These are phyloP conservation scores for Archocentrus centrarchus DNA, from an alignment of 2,113 vertebrate species.

Conservation along the genomic window DNA sequence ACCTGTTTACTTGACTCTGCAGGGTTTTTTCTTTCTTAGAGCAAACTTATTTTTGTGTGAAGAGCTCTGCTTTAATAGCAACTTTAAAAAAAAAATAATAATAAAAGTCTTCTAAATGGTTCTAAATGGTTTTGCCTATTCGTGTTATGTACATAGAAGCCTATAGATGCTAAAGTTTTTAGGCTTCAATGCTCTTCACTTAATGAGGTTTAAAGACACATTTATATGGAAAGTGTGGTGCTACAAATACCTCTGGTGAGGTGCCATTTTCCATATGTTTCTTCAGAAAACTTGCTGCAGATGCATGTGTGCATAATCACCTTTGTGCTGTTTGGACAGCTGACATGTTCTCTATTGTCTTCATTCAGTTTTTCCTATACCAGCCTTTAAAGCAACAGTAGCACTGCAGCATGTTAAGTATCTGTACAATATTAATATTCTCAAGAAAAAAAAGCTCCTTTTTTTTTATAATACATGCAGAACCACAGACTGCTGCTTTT, in stretches of 20 bases:
- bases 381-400: not conserved
- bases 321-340: not conserved
- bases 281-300: not conserved
- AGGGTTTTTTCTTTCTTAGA: not conserved
- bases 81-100: not conserved
- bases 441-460: accelerated
- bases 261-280: not conserved
- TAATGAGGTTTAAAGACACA: constrained; percentile 7
- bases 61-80: not conserved
- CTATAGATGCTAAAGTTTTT: constrained; percentile 8
- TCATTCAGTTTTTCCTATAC: not conserved
- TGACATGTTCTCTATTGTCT: not conserved
- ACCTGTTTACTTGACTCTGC: not conserved
- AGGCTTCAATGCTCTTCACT: not conserved
- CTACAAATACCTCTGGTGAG: not conserved
- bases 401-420: not conserved
- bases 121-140: not conserved
- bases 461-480: not conserved
- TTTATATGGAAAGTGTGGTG: not conserved
- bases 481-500: not conserved
- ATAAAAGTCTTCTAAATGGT: too few relatives aligned
- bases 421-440: not conserved
- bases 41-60: not conserved
- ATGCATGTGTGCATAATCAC: not conserved
- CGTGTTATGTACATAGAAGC: not conserved